phyloP scores from a whole-genome alignment of 2,797 vertebrate genomes.

The Pangasius sanitwongsei region DNA sequence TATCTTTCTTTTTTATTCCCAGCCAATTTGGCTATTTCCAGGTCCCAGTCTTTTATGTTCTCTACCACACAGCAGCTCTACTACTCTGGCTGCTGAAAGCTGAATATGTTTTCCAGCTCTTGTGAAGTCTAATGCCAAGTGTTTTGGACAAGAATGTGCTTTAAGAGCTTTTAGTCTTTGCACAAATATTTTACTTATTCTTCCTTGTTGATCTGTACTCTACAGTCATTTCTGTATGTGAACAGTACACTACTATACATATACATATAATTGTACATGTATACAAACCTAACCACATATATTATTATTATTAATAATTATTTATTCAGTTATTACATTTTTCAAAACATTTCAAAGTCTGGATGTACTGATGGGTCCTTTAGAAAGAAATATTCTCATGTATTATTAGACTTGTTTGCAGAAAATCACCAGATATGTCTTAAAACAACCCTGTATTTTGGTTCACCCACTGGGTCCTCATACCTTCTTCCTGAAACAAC shows the following conservation, averaged over 20 bases:
- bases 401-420: background rate
- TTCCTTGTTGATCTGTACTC: background rate
- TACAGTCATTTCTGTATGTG: background rate
- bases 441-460: background rate
- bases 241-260: background rate
- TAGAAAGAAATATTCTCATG: background rate
- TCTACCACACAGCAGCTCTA: conserved; percentile 14
- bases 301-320: background rate
- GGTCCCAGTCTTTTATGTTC: conserved; percentile 8
- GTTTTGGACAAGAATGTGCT: conserved; percentile 3
- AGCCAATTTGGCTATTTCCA: conserved; percentile 15
- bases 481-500: background rate
- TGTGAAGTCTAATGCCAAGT: conserved; percentile 12
- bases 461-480: background rate
- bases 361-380: background rate
- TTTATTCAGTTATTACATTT: background rate
- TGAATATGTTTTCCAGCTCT: conserved; percentile 22
- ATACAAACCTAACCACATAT: background rate
- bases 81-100: conserved; percentile 14
- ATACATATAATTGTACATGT: background rate
- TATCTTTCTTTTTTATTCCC: background rate
- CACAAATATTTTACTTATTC: background rate
- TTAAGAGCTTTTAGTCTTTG: conserved; percentile 5
- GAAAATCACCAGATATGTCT: background rate
- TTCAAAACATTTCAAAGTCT: background rate